Evolutionary conservation across 2,888 invertebrate species (phyloP).

Genomic region (Allolobophora icterica): DNA sequence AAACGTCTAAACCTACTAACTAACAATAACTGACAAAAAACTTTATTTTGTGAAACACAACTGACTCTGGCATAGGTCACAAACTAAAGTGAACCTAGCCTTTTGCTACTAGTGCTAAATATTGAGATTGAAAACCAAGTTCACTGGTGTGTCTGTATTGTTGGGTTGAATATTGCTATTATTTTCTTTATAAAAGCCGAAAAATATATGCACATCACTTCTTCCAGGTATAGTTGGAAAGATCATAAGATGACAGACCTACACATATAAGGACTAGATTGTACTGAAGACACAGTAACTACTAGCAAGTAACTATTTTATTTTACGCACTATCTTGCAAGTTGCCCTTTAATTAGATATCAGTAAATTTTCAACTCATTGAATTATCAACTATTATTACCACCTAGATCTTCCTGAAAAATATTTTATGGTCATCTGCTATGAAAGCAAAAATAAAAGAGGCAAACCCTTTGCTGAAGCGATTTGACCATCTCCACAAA

Average conservation of each 20-base stretch:
- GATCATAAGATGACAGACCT: background rate
- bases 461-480: slow-evolving; percentile 4
- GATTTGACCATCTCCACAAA: slow-evolving; percentile 24
- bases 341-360: background rate
- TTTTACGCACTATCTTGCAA: background rate
- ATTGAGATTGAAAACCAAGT: background rate
- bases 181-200: background rate
- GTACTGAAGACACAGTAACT: background rate
- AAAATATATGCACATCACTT: background rate
- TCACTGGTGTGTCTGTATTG: background rate
- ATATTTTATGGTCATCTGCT: too few species aligned
- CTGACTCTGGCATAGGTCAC: background rate
- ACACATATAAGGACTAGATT: background rate
- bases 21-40: background rate
- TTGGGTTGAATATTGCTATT: background rate
- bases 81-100: too few species aligned
- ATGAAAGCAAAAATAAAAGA: too few species aligned
- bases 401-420: too few species aligned
- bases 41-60: background rate
- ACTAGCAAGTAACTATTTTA: background rate
- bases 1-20: background rate
- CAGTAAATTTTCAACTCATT: too few species aligned
- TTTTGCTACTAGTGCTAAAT: background rate
- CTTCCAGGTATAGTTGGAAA: background rate
- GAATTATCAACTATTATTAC: too few species aligned